A percentile compares a stretch with the other conserved stretches of the same genome.
Evolutionary conservation across 2,888 invertebrate species (phyloP).

Genomic region (Perizoma flavofasciatum): DNA sequence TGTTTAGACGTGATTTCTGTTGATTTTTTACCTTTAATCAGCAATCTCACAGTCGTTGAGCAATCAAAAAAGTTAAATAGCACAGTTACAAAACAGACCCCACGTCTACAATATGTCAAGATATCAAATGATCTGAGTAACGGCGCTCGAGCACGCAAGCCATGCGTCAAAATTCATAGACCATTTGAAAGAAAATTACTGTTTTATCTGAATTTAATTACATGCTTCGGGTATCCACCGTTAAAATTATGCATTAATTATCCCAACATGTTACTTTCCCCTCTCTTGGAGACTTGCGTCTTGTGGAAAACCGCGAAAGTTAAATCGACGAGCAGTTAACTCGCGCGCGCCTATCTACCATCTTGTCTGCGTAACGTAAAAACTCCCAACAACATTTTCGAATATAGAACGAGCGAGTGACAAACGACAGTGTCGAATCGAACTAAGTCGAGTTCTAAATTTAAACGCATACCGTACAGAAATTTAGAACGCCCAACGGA

Average conservation of each 20-base stretch:
- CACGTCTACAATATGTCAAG: conserved; percentile 23
- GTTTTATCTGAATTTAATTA: conserved; percentile 55
- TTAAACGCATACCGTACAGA: conserved; percentile 76
- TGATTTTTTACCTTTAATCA: conserved; percentile 7
- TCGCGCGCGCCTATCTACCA: conserved; percentile 52
- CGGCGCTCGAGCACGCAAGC: conserved; percentile 14
- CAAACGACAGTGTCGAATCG: conserved; percentile 78
- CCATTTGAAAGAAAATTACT: conserved; percentile 23
- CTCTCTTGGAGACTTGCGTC: conserved; percentile 52
- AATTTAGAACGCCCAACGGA: conserved; percentile 80
- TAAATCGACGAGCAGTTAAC: conserved; percentile 57
- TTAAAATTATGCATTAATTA: conserved; percentile 73
- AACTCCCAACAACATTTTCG: conserved; percentile 43
- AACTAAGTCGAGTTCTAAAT: conserved; percentile 78
- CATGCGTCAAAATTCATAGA: conserved; percentile 16
- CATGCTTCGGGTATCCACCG: conserved; percentile 54
- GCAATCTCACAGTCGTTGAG: conserved; percentile 9
- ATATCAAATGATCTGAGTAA: conserved; percentile 17
- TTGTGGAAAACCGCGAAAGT: conserved; percentile 77
- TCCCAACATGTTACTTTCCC: conserved; percentile 73
- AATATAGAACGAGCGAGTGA: conserved; percentile 72
- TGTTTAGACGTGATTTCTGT: too few species aligned
- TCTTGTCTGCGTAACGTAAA: conserved; percentile 50
- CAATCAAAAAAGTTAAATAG: conserved; percentile 12
- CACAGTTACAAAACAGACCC: conserved; percentile 16